Conservation (phyloP, 2,797 vertebrate genomes). For the Pangasius macronema region DNA sequence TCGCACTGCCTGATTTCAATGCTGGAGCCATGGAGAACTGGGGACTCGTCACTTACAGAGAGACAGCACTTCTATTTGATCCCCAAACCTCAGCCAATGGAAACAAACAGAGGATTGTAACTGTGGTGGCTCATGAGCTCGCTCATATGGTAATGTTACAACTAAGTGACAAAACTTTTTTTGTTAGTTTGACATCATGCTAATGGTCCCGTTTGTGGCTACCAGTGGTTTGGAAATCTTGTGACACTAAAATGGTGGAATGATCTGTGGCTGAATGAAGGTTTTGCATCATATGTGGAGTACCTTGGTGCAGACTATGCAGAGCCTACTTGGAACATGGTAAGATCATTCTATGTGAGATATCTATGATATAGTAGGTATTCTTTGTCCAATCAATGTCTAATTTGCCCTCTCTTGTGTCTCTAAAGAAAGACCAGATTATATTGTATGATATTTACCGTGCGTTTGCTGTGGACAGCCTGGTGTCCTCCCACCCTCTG, state of each 20-base stretch:
- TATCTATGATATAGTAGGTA: neutral
- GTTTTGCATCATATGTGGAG: constrained; percentile 90
- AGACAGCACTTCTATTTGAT: constrained; percentile 82
- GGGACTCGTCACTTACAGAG: constrained; percentile 93
- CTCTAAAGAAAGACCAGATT: constrained; percentile 84
- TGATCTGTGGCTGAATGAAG: constrained; percentile 93
- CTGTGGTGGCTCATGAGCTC: constrained; percentile 86
- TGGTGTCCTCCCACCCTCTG: constrained; percentile 88
- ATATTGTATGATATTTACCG: constrained; percentile 78
- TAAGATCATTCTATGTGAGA: constrained; percentile 63
- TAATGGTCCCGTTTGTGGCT: constrained; percentile 31
- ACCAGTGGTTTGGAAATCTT: constrained; percentile 94
- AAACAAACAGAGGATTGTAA: constrained; percentile 85
- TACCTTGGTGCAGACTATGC: constrained; percentile 80
- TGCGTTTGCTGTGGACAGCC: constrained; percentile 84
- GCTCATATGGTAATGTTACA: constrained; percentile 86
- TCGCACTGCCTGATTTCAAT: constrained; percentile 85
- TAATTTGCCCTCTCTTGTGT: neutral
- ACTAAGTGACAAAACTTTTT: neutral
- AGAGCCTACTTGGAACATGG: constrained; percentile 79
- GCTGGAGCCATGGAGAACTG: constrained; percentile 96
- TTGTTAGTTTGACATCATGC: constrained; percentile 28
- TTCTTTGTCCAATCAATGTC: neutral
- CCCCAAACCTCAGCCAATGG: constrained; percentile 71
- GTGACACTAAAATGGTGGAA: constrained; percentile 94